Percentiles rank a stretch among this genome's conserved stretches.
Conservation (phyloP, 2,888 invertebrate genomes). For the Capitulum mitella region DNA sequence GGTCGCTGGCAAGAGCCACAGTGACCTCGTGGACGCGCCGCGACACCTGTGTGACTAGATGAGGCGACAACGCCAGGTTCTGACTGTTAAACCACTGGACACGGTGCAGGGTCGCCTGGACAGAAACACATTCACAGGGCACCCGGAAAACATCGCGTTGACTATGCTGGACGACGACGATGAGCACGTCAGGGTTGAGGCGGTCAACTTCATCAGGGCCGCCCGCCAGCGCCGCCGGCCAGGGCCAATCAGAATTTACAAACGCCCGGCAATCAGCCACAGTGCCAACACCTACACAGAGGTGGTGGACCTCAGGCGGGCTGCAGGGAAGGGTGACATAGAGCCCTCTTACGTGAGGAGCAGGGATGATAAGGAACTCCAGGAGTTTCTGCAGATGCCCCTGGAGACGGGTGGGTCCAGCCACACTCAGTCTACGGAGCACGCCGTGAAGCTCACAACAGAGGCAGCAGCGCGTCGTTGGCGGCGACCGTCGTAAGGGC, state of each 20-base stretch:
- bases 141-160: not conserved
- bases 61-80: not conserved
- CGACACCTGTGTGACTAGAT: not conserved
- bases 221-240: not conserved
- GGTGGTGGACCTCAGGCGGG: not conserved
- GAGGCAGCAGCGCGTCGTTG: not conserved
- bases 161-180: not conserved
- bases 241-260: not conserved
- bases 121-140: not conserved
- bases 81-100: not conserved
- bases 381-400: not conserved
- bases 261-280: too few species aligned
- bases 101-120: not conserved
- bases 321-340: too few species aligned
- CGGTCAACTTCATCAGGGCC: not conserved
- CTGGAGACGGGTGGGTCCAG: not conserved
- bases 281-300: not conserved
- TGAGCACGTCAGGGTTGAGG: not conserved
- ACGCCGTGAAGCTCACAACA: too few species aligned
- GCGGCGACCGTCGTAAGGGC: not conserved
- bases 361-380: too few species aligned
- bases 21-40: not conserved
- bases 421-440: not conserved
- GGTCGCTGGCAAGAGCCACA: not conserved
- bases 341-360: too few species aligned